A percentile compares a stretch with the other conserved stretches of the same genome.
Evolutionary conservation across 2,888 invertebrate genomes (phyloP).

Genomic region (Shargacucullia verbasci): DNA sequence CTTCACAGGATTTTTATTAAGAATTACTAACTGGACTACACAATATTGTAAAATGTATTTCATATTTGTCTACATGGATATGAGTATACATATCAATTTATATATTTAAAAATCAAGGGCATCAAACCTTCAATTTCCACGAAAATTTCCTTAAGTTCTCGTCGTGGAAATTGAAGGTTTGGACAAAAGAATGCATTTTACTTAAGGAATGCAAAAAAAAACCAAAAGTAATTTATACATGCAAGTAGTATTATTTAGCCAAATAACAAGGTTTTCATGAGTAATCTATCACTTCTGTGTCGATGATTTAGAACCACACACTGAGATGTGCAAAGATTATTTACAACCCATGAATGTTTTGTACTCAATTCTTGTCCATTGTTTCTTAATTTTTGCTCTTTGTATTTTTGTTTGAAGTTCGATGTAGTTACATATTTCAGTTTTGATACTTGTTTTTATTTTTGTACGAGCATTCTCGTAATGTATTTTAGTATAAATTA

Average conservation of each 20-base stretch:
- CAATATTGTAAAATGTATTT: background rate
- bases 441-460: conserved; percentile 36
- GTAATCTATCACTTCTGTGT: conserved; percentile 16
- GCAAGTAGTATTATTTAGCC: conserved; percentile 45
- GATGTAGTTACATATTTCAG: conserved; percentile 30
- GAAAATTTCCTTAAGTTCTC: too few species aligned
- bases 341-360: conserved; percentile 1
- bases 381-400: conserved; percentile 17
- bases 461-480: conserved; percentile 39
- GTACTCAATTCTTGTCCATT: conserved; percentile 4
- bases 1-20: background rate
- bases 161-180: conserved; percentile 18
- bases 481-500: conserved; percentile 28
- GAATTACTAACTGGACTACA: background rate
- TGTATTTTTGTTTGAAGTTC: conserved; percentile 20
- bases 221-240: conserved; percentile 39
- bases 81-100: background rate
- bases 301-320: conserved; percentile 12
- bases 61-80: background rate
- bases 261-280: conserved; percentile 30
- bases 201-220: conserved; percentile 18
- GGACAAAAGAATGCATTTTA: conserved; percentile 32
- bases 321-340: conserved; percentile 10
- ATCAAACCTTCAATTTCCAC: too few species aligned
- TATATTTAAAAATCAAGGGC: conserved; percentile 7